Conservation (phyloP, 1,140 invertebrate genomes). For the Ceratina calcarata region DNA sequence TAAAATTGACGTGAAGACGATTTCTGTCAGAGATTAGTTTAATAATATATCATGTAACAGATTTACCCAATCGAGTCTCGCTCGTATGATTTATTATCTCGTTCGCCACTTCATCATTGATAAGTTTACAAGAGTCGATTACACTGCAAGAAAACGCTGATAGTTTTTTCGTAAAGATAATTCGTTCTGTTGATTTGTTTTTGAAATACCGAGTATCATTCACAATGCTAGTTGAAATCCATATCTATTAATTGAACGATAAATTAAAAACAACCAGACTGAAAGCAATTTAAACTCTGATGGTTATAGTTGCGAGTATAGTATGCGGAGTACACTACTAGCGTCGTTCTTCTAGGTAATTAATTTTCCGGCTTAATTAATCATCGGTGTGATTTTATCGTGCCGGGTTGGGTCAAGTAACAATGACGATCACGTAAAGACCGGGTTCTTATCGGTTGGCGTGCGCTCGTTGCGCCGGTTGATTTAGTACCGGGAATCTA, state of each 20-base stretch:
- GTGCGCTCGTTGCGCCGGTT: not conserved
- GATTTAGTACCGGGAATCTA: slow-evolving; percentile 16
- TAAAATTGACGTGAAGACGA: no score
- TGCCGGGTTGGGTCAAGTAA: slow-evolving; percentile 14
- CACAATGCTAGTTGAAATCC: slow-evolving; percentile 52
- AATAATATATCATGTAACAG: no score
- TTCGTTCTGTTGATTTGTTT: slow-evolving; percentile 31
- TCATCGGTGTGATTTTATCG: slow-evolving; percentile 52
- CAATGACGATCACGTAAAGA: slow-evolving; percentile 37
- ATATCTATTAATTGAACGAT: slow-evolving; percentile 60
- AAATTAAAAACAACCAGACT: slow-evolving; percentile 39
- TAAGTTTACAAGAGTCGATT: not conserved
- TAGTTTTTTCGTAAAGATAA: slow-evolving; percentile 23
- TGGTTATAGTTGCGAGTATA: slow-evolving; percentile 33
- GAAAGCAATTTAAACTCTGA: slow-evolving; percentile 55
- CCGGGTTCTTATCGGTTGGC: slow-evolving; percentile 23
- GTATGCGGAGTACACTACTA: no score
- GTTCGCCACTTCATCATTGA: not conserved
- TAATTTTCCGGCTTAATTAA: slow-evolving; percentile 63
- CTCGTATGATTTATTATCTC: no score
- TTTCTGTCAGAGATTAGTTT: no score
- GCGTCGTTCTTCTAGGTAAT: slow-evolving; percentile 42
- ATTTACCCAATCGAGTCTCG: no score
- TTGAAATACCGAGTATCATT: slow-evolving; percentile 24
- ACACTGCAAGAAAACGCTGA: no score